Percentiles rank a stretch among this genome's conserved stretches.
Evolutionary conservation across 2,113 vertebrate species (phyloP).

Genomic region (Datnioides undecimradiatus): DNA sequence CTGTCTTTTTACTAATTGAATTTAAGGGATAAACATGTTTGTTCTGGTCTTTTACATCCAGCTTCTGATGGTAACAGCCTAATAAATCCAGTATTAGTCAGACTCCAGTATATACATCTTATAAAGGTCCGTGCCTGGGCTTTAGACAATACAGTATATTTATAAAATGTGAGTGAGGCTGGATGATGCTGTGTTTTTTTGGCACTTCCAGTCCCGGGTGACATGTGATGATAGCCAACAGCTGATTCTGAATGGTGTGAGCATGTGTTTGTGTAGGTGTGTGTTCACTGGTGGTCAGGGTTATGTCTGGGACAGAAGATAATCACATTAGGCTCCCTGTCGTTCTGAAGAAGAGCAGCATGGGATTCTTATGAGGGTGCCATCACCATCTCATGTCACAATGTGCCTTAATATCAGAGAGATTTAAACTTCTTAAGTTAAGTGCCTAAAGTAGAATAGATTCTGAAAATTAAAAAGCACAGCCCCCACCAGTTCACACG

Average conservation of each 20-base stretch:
- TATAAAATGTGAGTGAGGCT: slow-evolving; percentile 12
- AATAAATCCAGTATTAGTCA: no score
- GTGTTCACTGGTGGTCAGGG: neutral
- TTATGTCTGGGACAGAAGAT: slow-evolving; percentile 39
- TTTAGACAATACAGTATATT: no score
- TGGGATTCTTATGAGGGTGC: neutral
- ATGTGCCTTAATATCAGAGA: neutral
- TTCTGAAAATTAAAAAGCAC: neutral
- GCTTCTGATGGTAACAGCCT: no score
- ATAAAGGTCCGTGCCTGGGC: neutral
- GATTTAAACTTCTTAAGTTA: neutral
- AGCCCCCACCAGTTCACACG: neutral
- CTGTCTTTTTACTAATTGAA: neutral
- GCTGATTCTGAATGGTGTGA: slow-evolving; percentile 59
- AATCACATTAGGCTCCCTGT: neutral
- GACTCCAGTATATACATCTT: no score
- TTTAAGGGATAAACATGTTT: neutral
- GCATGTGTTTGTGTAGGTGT: slow-evolving; percentile 20
- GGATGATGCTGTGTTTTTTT: slow-evolving; percentile 21
- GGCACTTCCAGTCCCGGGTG: slow-evolving; percentile 26
- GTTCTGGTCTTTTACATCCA: neutral
- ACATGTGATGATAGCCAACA: slow-evolving; percentile 65
- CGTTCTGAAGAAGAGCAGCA: neutral
- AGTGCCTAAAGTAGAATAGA: neutral
- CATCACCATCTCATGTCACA: neutral